phyloP scores from a whole-genome alignment of 2,113 vertebrate genomes.

The Speoplatyrhinus poulsoni region DNA sequence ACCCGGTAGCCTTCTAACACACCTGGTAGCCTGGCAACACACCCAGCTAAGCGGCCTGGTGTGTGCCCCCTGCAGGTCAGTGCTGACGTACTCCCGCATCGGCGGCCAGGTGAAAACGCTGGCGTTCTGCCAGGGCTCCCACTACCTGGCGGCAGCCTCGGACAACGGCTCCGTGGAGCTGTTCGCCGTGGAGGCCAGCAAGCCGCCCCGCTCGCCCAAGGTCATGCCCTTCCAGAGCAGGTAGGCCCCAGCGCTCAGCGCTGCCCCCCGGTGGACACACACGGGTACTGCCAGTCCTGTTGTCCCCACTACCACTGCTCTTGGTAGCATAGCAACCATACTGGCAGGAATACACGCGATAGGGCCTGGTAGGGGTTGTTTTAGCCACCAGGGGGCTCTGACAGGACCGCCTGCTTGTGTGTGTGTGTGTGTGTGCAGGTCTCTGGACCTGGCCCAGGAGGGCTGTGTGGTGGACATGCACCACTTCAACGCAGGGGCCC shows the following conservation, averaged over 20 bases:
- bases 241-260: conserved; percentile 58
- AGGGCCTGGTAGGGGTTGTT: too few relatives aligned
- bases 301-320: too few relatives aligned
- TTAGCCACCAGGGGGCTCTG: too few relatives aligned
- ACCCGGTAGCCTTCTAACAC: neutral
- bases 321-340: too few relatives aligned
- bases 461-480: conserved; percentile 96
- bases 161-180: conserved; percentile 95
- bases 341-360: too few relatives aligned
- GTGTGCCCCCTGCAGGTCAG: conserved; percentile 78
- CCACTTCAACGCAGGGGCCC: conserved; percentile 92
- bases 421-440: conserved; percentile 63
- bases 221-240: conserved; percentile 93
- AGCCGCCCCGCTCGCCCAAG: conserved; percentile 95
- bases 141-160: conserved; percentile 91
- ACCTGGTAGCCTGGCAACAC: neutral
- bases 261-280: too few relatives aligned
- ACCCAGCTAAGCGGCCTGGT: too few relatives aligned
- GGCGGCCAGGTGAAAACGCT: conserved; percentile 92
- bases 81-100: conserved; percentile 90
- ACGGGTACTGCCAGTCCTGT: too few relatives aligned
- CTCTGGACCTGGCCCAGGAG: conserved; percentile 89
- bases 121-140: conserved; percentile 95
- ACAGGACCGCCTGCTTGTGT: too few relatives aligned
- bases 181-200: conserved; percentile 90